Percentiles rank a stretch among this genome's conserved stretches.
Evolutionary conservation across 1,140 invertebrate species (phyloP).

Genomic region (Cotesia chilonis): DNA sequence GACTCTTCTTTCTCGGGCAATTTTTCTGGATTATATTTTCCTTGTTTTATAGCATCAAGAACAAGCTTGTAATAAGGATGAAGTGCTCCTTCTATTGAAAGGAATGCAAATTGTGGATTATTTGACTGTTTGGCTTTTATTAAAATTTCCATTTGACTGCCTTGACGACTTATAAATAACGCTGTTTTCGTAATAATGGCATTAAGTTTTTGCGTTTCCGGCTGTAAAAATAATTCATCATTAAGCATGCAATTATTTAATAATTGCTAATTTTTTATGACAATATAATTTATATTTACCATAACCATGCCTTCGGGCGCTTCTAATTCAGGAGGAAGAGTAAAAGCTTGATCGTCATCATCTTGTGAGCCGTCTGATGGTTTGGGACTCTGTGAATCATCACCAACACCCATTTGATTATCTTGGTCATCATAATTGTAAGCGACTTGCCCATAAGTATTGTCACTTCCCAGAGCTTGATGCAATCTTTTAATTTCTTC

Average conservation of each 20-base stretch:
- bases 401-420: constrained; percentile 47
- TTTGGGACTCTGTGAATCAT: constrained; percentile 59
- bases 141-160: constrained; percentile 97
- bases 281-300: constrained; percentile 67
- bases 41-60: constrained; percentile 81
- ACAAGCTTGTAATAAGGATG: constrained; percentile 93
- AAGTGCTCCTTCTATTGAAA: constrained; percentile 84
- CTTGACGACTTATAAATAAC: constrained; percentile 90
- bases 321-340: constrained; percentile 74
- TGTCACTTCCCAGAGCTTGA: constrained; percentile 73
- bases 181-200: constrained; percentile 97
- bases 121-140: constrained; percentile 96
- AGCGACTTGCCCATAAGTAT: constrained; percentile 80
- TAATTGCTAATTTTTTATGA: not conserved
- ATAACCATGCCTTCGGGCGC: constrained; percentile 77
- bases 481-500: constrained; percentile 90
- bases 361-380: constrained; percentile 58
- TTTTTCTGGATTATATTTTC: constrained; percentile 76
- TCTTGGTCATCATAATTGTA: constrained; percentile 76
- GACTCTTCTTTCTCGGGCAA: constrained; percentile 65
- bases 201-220: constrained; percentile 90
- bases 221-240: constrained; percentile 70
- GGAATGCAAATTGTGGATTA: constrained; percentile 93
- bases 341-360: constrained; percentile 78
- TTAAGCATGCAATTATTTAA: not conserved